These are phyloP conservation scores for Aptenodytes forsteri DNA, from an alignment of 2,113 vertebrate genomes.

Conservation along the genomic window DNA sequence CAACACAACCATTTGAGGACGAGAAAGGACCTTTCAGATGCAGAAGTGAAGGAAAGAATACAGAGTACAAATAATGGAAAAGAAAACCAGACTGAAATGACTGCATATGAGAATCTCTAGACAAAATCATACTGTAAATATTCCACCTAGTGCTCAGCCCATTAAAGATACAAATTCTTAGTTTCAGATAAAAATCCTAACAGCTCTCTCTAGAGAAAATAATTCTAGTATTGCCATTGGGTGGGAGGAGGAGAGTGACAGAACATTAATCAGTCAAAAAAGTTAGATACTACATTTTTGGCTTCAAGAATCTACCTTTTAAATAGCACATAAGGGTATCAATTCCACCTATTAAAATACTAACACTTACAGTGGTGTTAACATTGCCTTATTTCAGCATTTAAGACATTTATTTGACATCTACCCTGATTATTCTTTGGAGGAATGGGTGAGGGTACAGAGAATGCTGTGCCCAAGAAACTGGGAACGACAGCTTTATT, in stretches of 20 bases:
- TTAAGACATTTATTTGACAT: neutral
- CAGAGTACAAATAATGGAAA: slow-evolving; percentile 45
- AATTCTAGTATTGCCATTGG: neutral
- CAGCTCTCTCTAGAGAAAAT: neutral
- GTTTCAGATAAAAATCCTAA: neutral
- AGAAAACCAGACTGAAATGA: slow-evolving; percentile 20
- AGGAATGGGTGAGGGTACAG: neutral
- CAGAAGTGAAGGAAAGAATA: slow-evolving; percentile 58
- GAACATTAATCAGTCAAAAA: neutral
- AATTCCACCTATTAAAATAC: neutral
- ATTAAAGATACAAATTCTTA: neutral
- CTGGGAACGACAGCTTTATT: neutral
- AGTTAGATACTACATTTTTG: neutral
- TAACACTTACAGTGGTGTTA: neutral
- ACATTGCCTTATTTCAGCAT: neutral
- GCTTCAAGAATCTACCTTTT: neutral
- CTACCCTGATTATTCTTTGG: neutral
- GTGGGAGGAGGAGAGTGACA: neutral
- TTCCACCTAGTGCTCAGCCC: neutral
- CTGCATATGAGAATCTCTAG: neutral
- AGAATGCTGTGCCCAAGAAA: neutral
- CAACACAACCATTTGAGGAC: slow-evolving; percentile 74
- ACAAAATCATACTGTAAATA: neutral
- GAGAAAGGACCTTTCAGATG: slow-evolving; percentile 71
- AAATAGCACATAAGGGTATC: neutral